phyloP scores from a whole-genome alignment of 2,113 vertebrate genomes.

The Sporophila hypoxantha region DNA sequence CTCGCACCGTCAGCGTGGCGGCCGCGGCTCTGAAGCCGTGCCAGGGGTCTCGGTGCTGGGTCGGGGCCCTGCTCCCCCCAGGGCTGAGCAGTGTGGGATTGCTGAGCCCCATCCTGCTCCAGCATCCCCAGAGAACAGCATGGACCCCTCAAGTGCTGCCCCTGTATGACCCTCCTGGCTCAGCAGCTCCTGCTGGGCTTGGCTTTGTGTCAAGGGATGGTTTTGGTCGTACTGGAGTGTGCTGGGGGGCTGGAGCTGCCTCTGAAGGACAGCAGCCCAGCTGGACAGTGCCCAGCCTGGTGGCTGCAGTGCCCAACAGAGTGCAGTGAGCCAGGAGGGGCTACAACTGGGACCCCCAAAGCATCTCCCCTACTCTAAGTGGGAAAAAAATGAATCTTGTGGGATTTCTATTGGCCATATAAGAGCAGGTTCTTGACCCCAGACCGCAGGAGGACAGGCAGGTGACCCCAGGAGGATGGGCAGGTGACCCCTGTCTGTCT shows the following conservation, averaged over 20 bases:
- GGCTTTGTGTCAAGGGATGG: background rate
- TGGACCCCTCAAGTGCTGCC: background rate
- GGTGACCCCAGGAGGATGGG: background rate
- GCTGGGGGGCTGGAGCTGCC: background rate
- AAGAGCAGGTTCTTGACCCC: background rate
- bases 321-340: background rate
- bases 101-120: background rate
- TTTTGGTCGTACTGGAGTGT: rapidly evolving
- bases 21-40: background rate
- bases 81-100: background rate
- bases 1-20: background rate
- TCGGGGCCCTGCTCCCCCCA: background rate
- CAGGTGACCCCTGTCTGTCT: background rate
- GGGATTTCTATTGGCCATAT: background rate
- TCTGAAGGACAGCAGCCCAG: background rate
- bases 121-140: background rate
- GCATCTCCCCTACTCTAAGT: background rate
- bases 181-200: background rate
- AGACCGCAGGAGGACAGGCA: background rate
- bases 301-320: background rate
- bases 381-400: rapidly evolving
- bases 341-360: rapidly evolving
- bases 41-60: background rate
- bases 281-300: background rate
- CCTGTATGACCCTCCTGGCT: background rate